Conservation (phyloP, 2,113 vertebrate genomes). For the Microcebus lehilahytsara region DNA sequence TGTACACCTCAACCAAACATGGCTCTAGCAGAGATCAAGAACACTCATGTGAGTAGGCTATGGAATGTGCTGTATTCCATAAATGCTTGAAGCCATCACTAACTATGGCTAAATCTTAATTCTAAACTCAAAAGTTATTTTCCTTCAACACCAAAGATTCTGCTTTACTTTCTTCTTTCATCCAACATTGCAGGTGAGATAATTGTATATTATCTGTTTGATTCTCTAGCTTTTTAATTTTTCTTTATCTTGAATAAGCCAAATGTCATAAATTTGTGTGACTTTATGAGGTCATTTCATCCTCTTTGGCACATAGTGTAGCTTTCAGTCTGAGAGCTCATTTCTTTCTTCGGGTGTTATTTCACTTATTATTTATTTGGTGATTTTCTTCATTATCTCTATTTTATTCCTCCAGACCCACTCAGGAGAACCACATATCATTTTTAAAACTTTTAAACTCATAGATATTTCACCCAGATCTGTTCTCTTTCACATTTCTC, state of each 20-base stretch:
- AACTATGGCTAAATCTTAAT: not conserved
- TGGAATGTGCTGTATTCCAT: not conserved
- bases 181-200: not conserved
- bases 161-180: not conserved
- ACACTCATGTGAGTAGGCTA: not conserved
- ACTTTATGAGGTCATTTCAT: not conserved
- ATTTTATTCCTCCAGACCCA: not conserved
- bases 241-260: not conserved
- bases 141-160: not conserved
- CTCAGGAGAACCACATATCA: not conserved
- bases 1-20: not conserved
- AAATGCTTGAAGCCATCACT: not conserved
- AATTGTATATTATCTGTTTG: not conserved
- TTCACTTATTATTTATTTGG: not conserved
- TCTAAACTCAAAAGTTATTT: not conserved
- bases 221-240: conserved; percentile 1
- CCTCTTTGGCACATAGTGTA: not conserved
- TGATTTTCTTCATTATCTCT: not conserved
- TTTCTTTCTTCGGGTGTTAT: not conserved
- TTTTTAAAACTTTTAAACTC: not conserved
- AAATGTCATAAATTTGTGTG: not conserved
- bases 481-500: not conserved
- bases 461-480: not conserved
- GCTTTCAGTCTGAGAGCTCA: not conserved
- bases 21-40: not conserved